These are phyloP conservation scores for Aphaenogaster rudis DNA, from an alignment of 1,140 invertebrate genomes.

Conservation along the genomic window DNA sequence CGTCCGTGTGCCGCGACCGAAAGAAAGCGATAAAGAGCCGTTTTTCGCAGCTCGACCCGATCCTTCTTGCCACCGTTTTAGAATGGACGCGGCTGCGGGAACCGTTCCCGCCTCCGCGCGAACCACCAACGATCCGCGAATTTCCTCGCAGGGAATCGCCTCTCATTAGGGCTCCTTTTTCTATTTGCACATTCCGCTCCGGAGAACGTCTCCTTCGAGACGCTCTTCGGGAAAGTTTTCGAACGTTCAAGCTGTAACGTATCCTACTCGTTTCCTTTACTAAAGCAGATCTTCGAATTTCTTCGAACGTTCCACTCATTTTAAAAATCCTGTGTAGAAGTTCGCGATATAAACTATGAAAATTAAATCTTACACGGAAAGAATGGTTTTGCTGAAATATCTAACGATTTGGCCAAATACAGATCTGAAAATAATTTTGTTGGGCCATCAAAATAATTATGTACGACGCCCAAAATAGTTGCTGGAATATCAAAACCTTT, in stretches of 20 bases:
- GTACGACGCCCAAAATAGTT: too few species aligned
- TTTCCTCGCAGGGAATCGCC: constrained; percentile 9
- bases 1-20: neutral
- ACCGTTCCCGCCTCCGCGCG: constrained; percentile 9
- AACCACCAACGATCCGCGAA: neutral
- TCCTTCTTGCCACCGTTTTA: constrained; percentile 33
- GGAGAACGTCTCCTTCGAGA: neutral
- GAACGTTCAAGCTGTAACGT: constrained; percentile 5
- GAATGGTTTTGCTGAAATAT: too few species aligned
- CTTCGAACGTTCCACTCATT: neutral
- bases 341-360: neutral
- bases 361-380: neutral
- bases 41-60: constrained; percentile 41
- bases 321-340: neutral
- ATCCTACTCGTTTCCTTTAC: neutral
- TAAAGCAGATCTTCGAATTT: neutral
- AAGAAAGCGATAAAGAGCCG: constrained; percentile 56
- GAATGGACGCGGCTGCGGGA: constrained; percentile 28
- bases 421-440: too few species aligned
- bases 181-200: constrained; percentile 8
- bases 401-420: too few species aligned
- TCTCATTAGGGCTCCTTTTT: constrained; percentile 27
- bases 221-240: neutral
- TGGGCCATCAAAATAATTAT: too few species aligned
- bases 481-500: too few species aligned